phyloP scores from a whole-genome alignment of 2,888 invertebrate species.

The Conistra vaccinii region DNA sequence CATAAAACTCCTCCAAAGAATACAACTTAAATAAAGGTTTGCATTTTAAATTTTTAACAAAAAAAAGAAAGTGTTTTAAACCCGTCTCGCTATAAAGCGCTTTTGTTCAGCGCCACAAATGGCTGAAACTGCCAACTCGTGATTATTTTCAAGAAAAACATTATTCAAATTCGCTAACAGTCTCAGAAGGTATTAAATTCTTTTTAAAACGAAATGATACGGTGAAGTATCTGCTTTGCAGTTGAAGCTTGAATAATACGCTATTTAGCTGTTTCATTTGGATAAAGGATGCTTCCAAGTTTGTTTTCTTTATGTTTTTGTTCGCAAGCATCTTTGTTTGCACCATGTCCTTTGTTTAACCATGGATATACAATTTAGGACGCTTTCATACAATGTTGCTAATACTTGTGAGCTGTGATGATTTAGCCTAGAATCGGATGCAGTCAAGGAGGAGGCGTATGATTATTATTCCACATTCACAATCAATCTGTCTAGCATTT shows the following conservation, averaged over 20 bases:
- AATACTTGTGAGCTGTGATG: not conserved
- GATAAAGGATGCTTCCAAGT: slow-evolving; percentile 42
- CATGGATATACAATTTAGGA: not conserved
- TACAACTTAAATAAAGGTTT: slow-evolving; percentile 65
- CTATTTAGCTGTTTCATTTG: slow-evolving; percentile 55
- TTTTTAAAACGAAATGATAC: slow-evolving; percentile 69
- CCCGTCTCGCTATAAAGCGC: slow-evolving; percentile 60
- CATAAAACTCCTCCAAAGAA: slow-evolving; percentile 58
- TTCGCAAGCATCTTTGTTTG: slow-evolving; percentile 13
- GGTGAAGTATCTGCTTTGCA: slow-evolving; percentile 56
- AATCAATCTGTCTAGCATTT: too few species aligned
- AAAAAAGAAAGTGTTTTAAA: slow-evolving; percentile 61
- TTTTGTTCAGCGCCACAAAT: slow-evolving; percentile 67
- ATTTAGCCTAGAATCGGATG: not conserved
- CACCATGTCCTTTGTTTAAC: not conserved
- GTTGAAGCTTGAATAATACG: slow-evolving; percentile 55
- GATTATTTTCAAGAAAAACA: slow-evolving; percentile 75
- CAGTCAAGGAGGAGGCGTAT: too few species aligned
- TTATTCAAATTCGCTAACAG: slow-evolving; percentile 74
- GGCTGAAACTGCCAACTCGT: slow-evolving; percentile 73
- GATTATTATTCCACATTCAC: too few species aligned
- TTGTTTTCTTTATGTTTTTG: slow-evolving; percentile 18
- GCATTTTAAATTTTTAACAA: slow-evolving; percentile 63
- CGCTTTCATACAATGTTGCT: not conserved
- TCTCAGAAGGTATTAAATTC: slow-evolving; percentile 69